Base-by-base conservation (phyloP, 2,797 vertebrate species). In the Falco biarmicus region DNA sequence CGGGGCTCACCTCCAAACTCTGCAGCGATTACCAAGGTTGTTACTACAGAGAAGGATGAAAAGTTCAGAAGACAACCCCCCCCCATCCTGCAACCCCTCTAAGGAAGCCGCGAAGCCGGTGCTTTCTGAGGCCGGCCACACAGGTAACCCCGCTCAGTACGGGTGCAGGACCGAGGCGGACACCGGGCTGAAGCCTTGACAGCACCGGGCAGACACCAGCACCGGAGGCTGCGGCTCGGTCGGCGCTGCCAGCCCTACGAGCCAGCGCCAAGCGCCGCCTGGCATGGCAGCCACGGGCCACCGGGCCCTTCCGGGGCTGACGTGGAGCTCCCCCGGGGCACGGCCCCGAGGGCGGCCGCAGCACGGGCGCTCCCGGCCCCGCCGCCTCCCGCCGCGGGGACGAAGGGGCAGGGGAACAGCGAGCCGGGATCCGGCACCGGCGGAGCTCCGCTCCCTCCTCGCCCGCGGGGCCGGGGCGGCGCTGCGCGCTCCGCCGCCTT, bases 141-240 rank as follows among this genome's bases (percentile, higher is more conserved):
- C 32, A 10, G 8, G 34, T 34, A 63, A 12, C 28, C n/a, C 21
- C 28, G 7, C 11, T 10, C 41, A 37, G 57, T 0, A 13, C 13
- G 45, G 20, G 21, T 57, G 48, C 29, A 59, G 20, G 66, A 54
- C 29, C 1, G 39, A 66, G 24, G 39, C 3, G 5, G 39, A 69
- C 8, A 39, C 37, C 37, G 37, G 37, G 37, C 37, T 39, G 37
- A 39, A 48, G 77, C 39, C 25, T 39, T 41, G 14, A 15, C 18
- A 78, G 70, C 29, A 39, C 34, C n/a, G 39, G 29, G 31, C 34
- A 83, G 71, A 63, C 39, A 50, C 10, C 10, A 3, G 53, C 39
- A 63, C 28, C 12, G 50, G 54, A 54, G 9, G 37, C 5, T 53
- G 29, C 1, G 3, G 75, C 61, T 60, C 28, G 48, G 53, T 43